Evolutionary conservation across 2,888 invertebrate genomes (phyloP).

Genomic region (Abrostola triplasia): DNA sequence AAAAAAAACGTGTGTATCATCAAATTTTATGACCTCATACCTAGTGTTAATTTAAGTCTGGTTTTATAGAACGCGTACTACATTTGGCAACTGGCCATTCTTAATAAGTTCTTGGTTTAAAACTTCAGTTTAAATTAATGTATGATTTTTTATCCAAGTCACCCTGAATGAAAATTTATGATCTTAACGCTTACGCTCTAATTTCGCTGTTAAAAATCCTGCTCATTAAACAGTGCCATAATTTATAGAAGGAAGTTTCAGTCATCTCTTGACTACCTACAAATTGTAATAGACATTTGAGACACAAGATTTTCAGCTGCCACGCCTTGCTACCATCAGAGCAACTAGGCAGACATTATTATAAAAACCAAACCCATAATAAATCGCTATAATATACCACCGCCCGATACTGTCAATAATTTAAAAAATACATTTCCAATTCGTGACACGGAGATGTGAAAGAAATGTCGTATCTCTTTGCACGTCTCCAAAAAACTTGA

Average conservation of each 20-base stretch:
- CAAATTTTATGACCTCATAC: slow-evolving; percentile 4
- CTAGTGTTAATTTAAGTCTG: neutral
- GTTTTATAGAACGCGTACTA: neutral
- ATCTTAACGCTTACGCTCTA: neutral
- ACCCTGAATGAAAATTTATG: neutral
- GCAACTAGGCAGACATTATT: no score
- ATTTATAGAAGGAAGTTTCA: no score
- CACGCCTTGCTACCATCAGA: no score
- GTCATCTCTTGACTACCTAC: neutral
- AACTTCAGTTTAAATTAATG: neutral
- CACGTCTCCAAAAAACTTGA: slow-evolving; percentile 37
- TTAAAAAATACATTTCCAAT: slow-evolving; percentile 2
- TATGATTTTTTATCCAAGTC: neutral
- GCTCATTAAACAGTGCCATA: no score
- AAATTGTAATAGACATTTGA: neutral
- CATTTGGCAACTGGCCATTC: neutral
- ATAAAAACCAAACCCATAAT: no score
- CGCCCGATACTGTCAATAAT: neutral
- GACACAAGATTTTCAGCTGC: no score
- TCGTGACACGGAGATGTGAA: slow-evolving; percentile 15
- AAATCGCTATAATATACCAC: neutral
- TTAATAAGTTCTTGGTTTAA: neutral
- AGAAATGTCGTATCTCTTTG: slow-evolving; percentile 20
- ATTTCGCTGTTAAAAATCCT: neutral
- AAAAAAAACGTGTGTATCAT: slow-evolving; percentile 2